These are phyloP conservation scores for Blomia tropicalis DNA, from an alignment of 2,888 invertebrate species.

Conservation along the genomic window DNA sequence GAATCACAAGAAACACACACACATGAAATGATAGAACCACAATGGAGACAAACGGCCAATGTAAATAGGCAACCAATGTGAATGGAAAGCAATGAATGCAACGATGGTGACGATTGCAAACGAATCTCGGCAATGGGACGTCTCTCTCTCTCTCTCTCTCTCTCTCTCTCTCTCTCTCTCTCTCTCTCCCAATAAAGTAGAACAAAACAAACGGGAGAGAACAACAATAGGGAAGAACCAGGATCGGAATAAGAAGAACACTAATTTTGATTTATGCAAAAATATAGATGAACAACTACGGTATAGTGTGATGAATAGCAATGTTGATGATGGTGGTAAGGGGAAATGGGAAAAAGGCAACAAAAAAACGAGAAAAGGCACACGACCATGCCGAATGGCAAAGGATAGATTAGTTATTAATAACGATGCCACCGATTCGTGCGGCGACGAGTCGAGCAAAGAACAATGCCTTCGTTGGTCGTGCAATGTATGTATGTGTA, in stretches of 20 bases:
- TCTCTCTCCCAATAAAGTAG: constrained; percentile 2
- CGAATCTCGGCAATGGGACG: too few species aligned
- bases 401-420: constrained; percentile 1
- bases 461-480: neutral
- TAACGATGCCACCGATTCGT: constrained; percentile 5
- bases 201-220: constrained; percentile 7
- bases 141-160: too few species aligned
- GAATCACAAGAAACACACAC: neutral
- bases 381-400: constrained; percentile 12
- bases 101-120: constrained; percentile 12
- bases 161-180: too few species aligned
- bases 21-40: neutral
- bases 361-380: too few species aligned
- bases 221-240: neutral
- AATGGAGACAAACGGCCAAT: neutral
- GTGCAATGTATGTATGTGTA: neutral
- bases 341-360: too few species aligned
- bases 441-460: neutral
- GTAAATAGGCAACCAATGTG: constrained; percentile 5
- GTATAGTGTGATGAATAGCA: constrained; percentile 1
- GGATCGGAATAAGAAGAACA: neutral
- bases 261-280: constrained; percentile 14
- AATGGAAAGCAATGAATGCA: neutral
- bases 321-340: too few species aligned
- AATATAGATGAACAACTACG: neutral